These are phyloP conservation scores for Pangasius djambal DNA, from an alignment of 2,797 vertebrate species.

Conservation along the genomic window DNA sequence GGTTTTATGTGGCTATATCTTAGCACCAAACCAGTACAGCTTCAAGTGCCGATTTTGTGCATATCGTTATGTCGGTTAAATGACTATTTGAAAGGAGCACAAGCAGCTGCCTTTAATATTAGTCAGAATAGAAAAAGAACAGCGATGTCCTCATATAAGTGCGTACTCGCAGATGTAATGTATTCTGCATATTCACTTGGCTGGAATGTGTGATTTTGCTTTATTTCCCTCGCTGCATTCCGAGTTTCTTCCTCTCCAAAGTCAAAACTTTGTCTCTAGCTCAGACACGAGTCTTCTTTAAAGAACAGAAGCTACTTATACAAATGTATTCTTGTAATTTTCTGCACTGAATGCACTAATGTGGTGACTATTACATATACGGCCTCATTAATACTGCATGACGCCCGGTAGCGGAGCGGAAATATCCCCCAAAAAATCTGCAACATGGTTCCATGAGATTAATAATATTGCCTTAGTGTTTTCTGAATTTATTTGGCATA, in stretches of 20 bases:
- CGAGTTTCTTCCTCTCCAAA: slow-evolving; percentile 25
- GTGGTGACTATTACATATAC: slow-evolving; percentile 47
- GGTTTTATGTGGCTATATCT: not conserved
- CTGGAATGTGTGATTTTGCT: not conserved
- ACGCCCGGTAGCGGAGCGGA: slow-evolving; percentile 50
- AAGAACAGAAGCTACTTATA: slow-evolving; percentile 53
- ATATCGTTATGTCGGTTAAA: not conserved
- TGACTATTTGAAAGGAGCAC: not conserved
- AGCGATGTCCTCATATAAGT: not conserved
- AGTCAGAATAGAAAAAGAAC: too few relatives aligned
- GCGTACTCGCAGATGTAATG: not conserved
- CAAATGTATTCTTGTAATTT: slow-evolving; percentile 62
- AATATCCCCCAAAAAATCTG: slow-evolving; percentile 48
- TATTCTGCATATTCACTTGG: not conserved
- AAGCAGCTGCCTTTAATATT: not conserved
- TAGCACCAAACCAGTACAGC: not conserved
- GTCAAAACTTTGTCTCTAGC: slow-evolving; percentile 29
- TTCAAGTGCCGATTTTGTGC: not conserved
- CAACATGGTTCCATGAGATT: slow-evolving; percentile 57
- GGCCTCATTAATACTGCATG: slow-evolving; percentile 61
- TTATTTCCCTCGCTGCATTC: slow-evolving; percentile 7
- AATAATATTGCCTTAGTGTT: slow-evolving; percentile 60
- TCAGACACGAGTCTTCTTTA: slow-evolving; percentile 33
- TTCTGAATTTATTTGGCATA: slow-evolving; percentile 60
- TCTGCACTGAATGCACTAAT: slow-evolving; percentile 49